A percentile compares a stretch with the other conserved stretches of the same genome.
Evolutionary conservation across 2,888 invertebrate genomes (phyloP).

Genomic region (Cataglyphis albicans): DNA sequence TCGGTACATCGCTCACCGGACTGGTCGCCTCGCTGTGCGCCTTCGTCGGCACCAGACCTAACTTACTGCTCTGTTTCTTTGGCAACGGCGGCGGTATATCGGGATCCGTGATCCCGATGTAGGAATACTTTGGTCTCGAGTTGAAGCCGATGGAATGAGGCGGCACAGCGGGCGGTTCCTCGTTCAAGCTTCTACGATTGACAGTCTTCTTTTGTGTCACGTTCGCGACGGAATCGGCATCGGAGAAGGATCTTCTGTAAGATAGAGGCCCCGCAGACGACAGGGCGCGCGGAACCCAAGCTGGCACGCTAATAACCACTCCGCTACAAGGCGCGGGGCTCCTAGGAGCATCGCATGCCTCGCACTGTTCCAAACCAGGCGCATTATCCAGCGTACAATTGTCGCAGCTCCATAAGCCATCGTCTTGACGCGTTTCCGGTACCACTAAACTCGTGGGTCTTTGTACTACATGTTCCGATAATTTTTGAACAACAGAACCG

Average conservation of each 20-base stretch:
- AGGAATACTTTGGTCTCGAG: conserved; percentile 83
- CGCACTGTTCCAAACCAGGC: conserved; percentile 89
- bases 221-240: conserved; percentile 83
- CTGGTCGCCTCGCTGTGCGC: conserved; percentile 83
- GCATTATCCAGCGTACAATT: conserved; percentile 93
- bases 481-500: conserved; percentile 89
- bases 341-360: conserved; percentile 91
- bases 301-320: conserved; percentile 86
- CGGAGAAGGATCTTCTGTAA: conserved; percentile 85
- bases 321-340: conserved; percentile 86
- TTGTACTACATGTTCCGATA: conserved; percentile 86
- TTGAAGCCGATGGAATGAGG: conserved; percentile 85
- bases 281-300: conserved; percentile 85
- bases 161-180: conserved; percentile 88
- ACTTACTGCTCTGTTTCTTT: conserved; percentile 83
- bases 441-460: conserved; percentile 89
- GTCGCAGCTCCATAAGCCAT: conserved; percentile 89
- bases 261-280: conserved; percentile 83
- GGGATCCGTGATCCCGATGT: conserved; percentile 83
- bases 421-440: conserved; percentile 85
- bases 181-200: conserved; percentile 86
- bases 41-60: conserved; percentile 75
- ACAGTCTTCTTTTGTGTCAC: conserved; percentile 87
- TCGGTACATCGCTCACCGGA: conserved; percentile 78
- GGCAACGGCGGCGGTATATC: conserved; percentile 84